phyloP scores from a whole-genome alignment of 2,888 invertebrate species.

The Eupeodes latifasciatus region DNA sequence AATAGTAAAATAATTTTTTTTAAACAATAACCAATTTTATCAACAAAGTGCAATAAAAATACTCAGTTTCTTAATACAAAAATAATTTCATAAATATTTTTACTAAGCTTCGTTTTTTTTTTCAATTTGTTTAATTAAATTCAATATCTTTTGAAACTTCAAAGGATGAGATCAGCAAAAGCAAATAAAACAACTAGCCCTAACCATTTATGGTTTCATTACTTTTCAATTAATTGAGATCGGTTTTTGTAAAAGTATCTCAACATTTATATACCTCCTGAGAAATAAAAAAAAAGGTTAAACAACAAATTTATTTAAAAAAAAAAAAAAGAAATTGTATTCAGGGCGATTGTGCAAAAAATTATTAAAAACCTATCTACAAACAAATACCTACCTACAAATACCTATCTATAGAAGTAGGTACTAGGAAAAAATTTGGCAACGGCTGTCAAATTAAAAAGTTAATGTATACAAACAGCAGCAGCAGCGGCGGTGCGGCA shows the following conservation, averaged over 20 bases:
- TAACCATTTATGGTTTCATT: constrained; percentile 67
- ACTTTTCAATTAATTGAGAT: constrained; percentile 62
- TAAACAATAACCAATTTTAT: constrained; percentile 3
- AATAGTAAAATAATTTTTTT: not conserved
- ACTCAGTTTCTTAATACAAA: constrained; percentile 49
- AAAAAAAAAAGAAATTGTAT: constrained; percentile 24
- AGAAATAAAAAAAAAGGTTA: not conserved
- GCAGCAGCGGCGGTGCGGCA: not conserved
- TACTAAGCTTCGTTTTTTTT: not conserved
- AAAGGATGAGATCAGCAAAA: constrained; percentile 72
- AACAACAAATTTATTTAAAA: constrained; percentile 8
- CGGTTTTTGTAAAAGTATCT: constrained; percentile 26
- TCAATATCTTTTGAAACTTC: constrained; percentile 42
- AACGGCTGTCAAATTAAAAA: constrained; percentile 73
- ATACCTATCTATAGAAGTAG: not conserved
- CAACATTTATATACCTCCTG: constrained; percentile 5
- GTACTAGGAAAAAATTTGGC: constrained; percentile 42
- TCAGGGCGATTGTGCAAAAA: constrained; percentile 76
- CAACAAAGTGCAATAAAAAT: constrained; percentile 68
- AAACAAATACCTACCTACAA: not conserved
- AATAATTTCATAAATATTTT: not conserved
- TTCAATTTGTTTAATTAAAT: not conserved
- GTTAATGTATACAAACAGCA: constrained; percentile 68
- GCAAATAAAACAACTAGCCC: constrained; percentile 60
- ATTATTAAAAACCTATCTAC: constrained; percentile 37